Percentiles rank a stretch among this genome's conserved stretches.
Evolutionary conservation across 2,113 vertebrate species (phyloP).

Genomic region (Gyps fulvus): DNA sequence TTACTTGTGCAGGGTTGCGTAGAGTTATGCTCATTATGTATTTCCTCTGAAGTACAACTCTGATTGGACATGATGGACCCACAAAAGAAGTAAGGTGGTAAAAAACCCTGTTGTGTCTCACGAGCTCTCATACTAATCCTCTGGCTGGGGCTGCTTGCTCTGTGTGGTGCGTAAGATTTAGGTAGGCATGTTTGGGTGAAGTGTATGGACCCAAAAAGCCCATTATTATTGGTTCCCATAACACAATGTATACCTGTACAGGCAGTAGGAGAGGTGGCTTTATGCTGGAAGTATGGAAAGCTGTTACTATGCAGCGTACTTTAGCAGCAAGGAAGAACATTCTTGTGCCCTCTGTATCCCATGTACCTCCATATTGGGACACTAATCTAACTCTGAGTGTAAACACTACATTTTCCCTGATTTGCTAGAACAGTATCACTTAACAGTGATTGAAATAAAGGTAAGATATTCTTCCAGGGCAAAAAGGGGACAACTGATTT

Average conservation of each 20-base stretch:
- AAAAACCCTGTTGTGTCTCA: neutral
- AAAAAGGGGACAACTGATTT: slow-evolving; percentile 35
- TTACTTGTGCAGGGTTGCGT: fast-evolving
- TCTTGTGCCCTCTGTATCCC: neutral
- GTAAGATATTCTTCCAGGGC: slow-evolving; percentile 27
- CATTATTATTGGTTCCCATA: neutral
- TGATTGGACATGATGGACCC: neutral
- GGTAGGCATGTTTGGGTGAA: neutral
- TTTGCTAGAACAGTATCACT: neutral
- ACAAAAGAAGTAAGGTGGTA: neutral
- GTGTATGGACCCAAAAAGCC: neutral
- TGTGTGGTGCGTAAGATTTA: neutral
- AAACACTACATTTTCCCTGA: neutral
- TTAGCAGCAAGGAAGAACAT: neutral
- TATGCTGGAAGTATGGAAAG: neutral
- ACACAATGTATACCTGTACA: neutral
- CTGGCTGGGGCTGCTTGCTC: neutral
- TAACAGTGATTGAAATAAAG: slow-evolving; percentile 30
- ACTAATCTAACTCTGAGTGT: neutral
- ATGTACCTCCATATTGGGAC: neutral
- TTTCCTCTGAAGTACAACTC: neutral
- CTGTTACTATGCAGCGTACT: neutral
- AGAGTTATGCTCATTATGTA: neutral
- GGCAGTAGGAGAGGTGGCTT: neutral
- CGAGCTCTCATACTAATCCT: neutral